These are phyloP conservation scores for Spialia ferax DNA, from an alignment of 2,888 invertebrate species.

Conservation along the genomic window DNA sequence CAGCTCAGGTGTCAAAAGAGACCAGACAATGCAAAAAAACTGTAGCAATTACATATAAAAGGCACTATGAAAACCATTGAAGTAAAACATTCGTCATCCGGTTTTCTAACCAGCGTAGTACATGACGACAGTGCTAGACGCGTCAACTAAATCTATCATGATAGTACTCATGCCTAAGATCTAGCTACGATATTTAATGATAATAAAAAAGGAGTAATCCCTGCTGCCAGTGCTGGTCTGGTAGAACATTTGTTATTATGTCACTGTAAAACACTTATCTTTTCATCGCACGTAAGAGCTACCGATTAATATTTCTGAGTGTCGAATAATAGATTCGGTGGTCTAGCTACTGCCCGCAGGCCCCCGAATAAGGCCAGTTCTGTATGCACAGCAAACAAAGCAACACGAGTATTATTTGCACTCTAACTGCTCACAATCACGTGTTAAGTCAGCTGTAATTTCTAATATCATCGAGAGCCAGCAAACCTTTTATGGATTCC, in stretches of 20 bases:
- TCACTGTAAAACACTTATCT: slow-evolving; percentile 41
- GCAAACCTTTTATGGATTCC: slow-evolving; percentile 11
- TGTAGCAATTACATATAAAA: slow-evolving; percentile 70
- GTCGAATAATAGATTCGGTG: slow-evolving; percentile 43
- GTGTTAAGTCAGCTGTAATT: slow-evolving; percentile 61
- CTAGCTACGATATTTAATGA: slow-evolving; percentile 19
- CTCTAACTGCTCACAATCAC: slow-evolving; percentile 62
- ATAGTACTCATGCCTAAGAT: slow-evolving; percentile 20
- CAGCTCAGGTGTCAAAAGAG: slow-evolving; percentile 76
- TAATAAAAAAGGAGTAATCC: slow-evolving; percentile 40
- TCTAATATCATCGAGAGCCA: slow-evolving; percentile 54
- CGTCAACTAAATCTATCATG: slow-evolving; percentile 52
- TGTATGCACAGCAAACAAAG: slow-evolving; percentile 72
- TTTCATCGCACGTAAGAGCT: slow-evolving; percentile 39
- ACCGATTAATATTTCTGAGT: slow-evolving; percentile 40
- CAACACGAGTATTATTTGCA: slow-evolving; percentile 68
- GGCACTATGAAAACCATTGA: slow-evolving; percentile 68
- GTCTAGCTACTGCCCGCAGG: slow-evolving; percentile 55
- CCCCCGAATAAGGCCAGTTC: slow-evolving; percentile 69
- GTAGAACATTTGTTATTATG: slow-evolving; percentile 41
- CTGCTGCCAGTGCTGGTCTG: slow-evolving; percentile 26
- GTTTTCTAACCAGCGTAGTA: slow-evolving; percentile 62
- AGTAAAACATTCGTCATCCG: slow-evolving; percentile 71
- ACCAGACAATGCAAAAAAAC: slow-evolving; percentile 69
- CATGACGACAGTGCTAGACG: slow-evolving; percentile 63